phyloP scores from a whole-genome alignment of 1,140 invertebrate species.

The Drosophila seguyi region DNA sequence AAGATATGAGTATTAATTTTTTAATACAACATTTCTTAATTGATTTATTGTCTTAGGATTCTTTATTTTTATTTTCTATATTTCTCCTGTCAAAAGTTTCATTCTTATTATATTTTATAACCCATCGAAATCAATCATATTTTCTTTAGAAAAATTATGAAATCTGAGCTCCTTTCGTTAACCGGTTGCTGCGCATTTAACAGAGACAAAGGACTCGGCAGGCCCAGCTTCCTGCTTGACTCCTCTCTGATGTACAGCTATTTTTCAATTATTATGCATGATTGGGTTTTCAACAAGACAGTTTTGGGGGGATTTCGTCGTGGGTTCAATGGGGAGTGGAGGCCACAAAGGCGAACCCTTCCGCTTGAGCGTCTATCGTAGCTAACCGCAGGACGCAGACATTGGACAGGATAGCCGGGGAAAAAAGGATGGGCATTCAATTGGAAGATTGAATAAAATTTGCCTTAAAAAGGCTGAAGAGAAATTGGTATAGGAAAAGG shows the following conservation, averaged over 20 bases:
- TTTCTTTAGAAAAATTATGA: constrained; percentile 65
- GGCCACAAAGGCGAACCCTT: constrained; percentile 68
- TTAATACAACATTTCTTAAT: background rate
- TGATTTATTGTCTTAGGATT: background rate
- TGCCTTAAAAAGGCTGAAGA: constrained; percentile 72
- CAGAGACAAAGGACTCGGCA: constrained; percentile 37
- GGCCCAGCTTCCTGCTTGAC: constrained; percentile 57
- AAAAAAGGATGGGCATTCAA: constrained; percentile 63
- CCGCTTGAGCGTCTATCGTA: constrained; percentile 77
- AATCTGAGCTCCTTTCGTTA: constrained; percentile 49
- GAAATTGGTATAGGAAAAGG: constrained; percentile 14
- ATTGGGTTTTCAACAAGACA: constrained; percentile 63
- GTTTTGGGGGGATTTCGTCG: background rate
- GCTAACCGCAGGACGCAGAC: constrained; percentile 70
- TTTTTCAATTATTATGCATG: constrained; percentile 85
- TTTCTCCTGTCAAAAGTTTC: constrained; percentile 38
- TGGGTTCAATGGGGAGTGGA: constrained; percentile 5
- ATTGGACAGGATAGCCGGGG: constrained; percentile 23
- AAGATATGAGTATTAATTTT: background rate
- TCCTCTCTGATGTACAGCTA: constrained; percentile 42
- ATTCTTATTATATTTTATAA: constrained; percentile 5
- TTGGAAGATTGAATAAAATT: constrained; percentile 85
- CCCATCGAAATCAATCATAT: constrained; percentile 54
- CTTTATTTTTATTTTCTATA: background rate
- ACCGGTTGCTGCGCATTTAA: constrained; percentile 47